Conservation (phyloP, 1,140 invertebrate species). For the Elymnias hypermnestra region DNA sequence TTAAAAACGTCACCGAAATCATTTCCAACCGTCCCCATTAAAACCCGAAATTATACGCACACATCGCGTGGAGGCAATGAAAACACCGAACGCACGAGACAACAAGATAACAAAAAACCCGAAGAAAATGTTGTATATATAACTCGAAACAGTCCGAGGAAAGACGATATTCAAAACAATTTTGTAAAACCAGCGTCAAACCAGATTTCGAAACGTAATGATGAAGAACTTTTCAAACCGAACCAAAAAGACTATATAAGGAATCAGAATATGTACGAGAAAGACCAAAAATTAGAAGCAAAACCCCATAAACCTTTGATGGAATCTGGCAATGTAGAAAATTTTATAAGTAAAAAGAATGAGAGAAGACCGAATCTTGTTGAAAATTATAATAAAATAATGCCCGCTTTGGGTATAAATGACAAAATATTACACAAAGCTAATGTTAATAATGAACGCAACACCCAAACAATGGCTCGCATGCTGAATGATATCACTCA, state of each 20-base stretch:
- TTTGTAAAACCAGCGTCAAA: too few relatives aligned
- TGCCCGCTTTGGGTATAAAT: constrained; percentile 11
- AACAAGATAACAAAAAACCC: not conserved
- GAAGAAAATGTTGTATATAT: not conserved
- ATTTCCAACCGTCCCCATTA: not conserved
- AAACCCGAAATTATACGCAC: too few relatives aligned
- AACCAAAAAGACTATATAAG: constrained; percentile 7
- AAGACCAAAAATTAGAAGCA: not conserved
- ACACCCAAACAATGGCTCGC: constrained; percentile 12
- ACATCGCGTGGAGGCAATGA: not conserved
- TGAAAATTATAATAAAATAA: not conserved
- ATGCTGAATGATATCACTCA: constrained; percentile 9
- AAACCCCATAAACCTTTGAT: not conserved
- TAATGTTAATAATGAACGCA: constrained; percentile 21
- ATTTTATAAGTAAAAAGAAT: not conserved
- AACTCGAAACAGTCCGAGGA: not conserved
- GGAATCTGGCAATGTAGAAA: too few relatives aligned
- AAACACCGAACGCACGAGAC: not conserved
- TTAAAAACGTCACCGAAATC: constrained; percentile 20
- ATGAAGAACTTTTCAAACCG: not conserved
- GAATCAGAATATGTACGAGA: constrained; percentile 13
- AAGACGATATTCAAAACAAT: too few relatives aligned
- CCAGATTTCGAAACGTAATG: not conserved
- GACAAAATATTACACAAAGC: constrained; percentile 31
- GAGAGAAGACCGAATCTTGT: not conserved